phyloP scores from a whole-genome alignment of 2,113 vertebrate species.

The Willisornis vidua region DNA sequence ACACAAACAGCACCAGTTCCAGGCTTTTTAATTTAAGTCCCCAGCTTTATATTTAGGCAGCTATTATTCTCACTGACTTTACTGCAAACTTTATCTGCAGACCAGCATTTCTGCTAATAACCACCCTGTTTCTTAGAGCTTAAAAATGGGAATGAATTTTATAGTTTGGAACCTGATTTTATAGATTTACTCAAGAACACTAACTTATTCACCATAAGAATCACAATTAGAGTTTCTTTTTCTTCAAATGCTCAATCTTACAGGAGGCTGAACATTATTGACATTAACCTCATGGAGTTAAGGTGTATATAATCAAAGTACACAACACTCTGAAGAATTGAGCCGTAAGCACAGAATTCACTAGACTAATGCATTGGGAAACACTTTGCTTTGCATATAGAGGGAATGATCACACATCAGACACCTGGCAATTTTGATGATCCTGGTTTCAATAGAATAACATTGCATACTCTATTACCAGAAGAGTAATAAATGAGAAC shows the following conservation, averaged over 20 bases:
- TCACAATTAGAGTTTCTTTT: not conserved
- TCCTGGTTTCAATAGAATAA: slow-evolving; percentile 42
- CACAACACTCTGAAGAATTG: slow-evolving; percentile 11
- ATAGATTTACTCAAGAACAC: not conserved
- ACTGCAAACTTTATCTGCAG: not conserved
- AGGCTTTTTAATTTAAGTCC: not conserved
- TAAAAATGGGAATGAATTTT: not conserved
- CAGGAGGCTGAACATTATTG: slow-evolving; percentile 41
- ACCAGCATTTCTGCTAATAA: not conserved
- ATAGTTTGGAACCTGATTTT: slow-evolving; percentile 11
- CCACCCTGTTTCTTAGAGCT: not conserved
- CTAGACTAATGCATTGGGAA: slow-evolving; percentile 12
- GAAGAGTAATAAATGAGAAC: slow-evolving; percentile 48
- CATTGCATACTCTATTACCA: slow-evolving; percentile 38
- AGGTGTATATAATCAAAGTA: slow-evolving; percentile 11
- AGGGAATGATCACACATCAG: slow-evolving; percentile 44
- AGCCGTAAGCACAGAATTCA: slow-evolving; percentile 26
- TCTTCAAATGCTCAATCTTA: slow-evolving; percentile 20
- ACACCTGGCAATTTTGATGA: slow-evolving; percentile 53
- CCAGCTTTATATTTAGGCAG: not conserved
- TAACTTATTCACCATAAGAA: not conserved
- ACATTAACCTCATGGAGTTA: not conserved
- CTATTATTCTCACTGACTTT: not conserved
- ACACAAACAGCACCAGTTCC: not conserved
- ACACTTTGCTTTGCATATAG: slow-evolving; percentile 49